Evolutionary conservation across 1,140 invertebrate species (phyloP), one percentile per base, ranked within the genome.

Genomic region (Drosophila sp.): DNA sequence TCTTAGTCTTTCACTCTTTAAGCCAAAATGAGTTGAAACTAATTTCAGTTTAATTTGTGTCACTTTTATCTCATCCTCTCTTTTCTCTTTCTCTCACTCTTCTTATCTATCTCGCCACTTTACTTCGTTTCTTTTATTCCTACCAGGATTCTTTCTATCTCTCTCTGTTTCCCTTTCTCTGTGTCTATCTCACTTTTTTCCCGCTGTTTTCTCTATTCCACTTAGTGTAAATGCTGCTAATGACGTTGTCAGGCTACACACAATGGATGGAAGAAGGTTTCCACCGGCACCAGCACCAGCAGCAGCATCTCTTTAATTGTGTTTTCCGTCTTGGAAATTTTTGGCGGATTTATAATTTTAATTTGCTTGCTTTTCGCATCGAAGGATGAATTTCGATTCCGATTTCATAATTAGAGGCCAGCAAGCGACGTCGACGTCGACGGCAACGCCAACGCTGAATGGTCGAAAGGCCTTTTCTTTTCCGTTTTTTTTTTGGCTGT

Each of bases 41-140:
- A 89, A 89, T 89, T 89, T 89, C 80, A 80, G 80, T 84, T 87
- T 87, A 87, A 87, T 87, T 87, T 87, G 84, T 87, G 84, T 87
- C 84, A 89, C 76, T 83, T 72, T 80, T 69, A 55, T 66, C 41
- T 61, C 70, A 60, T 62, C 66, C 70, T 73, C 63, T 60, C 62
- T 62, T 7, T 61, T 50, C 17, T 40, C 30, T 41, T n/a, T 30
- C 17, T 35, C 56, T 29, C 1, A 32, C 50, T 69, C 38, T 55
- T 30, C 11, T 11, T n/a, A 38, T 38, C 35, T 69, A 55, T 66
- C 41, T 57, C 65, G 60, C 58, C 70, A 38, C 35, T 11, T 38
- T 38, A 8, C 66, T 73, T 70, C 41, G 58, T 62, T n/a, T 62
- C 60, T 63, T 77, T 74, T 75, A 10, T 25, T 10, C 50, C 33